Evolutionary conservation across 1,140 invertebrate species (phyloP), one percentile per base, ranked within the genome.

Genomic region (Aphaenogaster rudis): DNA sequence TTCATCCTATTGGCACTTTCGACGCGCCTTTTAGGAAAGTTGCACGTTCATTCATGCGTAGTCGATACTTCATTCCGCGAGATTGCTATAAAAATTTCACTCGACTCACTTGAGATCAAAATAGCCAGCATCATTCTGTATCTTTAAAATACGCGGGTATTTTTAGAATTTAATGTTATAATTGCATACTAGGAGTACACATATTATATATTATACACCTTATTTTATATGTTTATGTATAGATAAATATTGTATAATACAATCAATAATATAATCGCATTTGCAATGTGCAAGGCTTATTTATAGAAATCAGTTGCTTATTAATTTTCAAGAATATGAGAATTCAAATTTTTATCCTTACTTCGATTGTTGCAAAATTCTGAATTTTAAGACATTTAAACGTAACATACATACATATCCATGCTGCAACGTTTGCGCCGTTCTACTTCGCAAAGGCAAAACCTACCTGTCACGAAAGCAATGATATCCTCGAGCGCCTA

Each of bases 41-140:
- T 81, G 48, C 36, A 5, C 50, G 39, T 81, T 72, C 66, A 72
- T 81, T 81, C 79, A 81, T 81, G 79, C 64, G 64, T 81, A 39
- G 15, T 71, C 50, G 36, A 57, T 57, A 57, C 17, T 13, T 59
- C 39, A 21, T 69, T 81, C 8, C 15, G 8, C 21, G 21, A 57
- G 39, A 45, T 81, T 45, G 28, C 52, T 57, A 9, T 28, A 71
- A 57, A 52, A 57, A 67, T 81, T 81, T 81, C 39, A 57, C 66
- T 59, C 36, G 79, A 21, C 45, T 42, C 9, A 52, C 21, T 17
- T 28, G 15, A 72, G 11, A 57, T 33, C 54, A 3, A 42, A 57
- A 72, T 71, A 13, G 33, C 13, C 50, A 45, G 15, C 15, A 61
- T 45, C 13, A 17, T 36, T 50, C n/a, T 7, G 5, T 61, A 48